These are phyloP conservation scores for Brachynemurus nebulosus DNA, from an alignment of 2,888 invertebrate species.

Conservation along the genomic window DNA sequence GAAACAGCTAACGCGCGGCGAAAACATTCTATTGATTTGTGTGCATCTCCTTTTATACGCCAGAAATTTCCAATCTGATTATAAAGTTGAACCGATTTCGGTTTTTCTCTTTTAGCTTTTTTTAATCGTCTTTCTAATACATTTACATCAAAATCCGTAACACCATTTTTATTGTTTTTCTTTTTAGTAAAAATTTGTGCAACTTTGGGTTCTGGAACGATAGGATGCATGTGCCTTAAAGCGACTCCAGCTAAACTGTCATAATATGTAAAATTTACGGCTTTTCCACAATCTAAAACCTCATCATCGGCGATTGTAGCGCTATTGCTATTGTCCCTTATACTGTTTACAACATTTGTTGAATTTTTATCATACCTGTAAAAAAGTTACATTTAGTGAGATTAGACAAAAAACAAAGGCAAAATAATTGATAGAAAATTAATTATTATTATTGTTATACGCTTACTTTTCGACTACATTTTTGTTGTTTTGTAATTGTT, in stretches of 20 bases:
- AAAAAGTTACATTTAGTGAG: background rate
- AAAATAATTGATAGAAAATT: background rate
- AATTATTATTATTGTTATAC: too few relatives aligned
- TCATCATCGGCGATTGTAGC: conserved; percentile 38
- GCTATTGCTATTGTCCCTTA: conserved; percentile 2
- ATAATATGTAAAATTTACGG: conserved; percentile 78
- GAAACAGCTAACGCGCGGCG: conserved; percentile 71
- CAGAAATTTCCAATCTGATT: conserved; percentile 88
- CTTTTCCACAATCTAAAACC: conserved; percentile 67
- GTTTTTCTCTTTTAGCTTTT: conserved; percentile 70
- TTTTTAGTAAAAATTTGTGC: conserved; percentile 63
- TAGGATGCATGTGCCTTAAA: conserved; percentile 67
- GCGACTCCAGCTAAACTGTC: conserved; percentile 77
- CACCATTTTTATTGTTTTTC: conserved; percentile 41
- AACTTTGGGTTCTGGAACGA: conserved; percentile 73
- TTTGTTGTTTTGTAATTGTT: conserved; percentile 33
- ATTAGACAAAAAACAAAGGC: background rate
- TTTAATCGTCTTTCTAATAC: conserved; percentile 58
- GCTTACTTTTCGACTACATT: conserved; percentile 22
- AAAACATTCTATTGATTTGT: conserved; percentile 80
- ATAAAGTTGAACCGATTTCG: conserved; percentile 69
- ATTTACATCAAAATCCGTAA: conserved; percentile 54
- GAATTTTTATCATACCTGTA: conserved; percentile 1
- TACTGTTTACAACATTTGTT: background rate
- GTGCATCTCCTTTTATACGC: conserved; percentile 78